Evolutionary conservation across 1,140 invertebrate genomes (phyloP).

Genomic region (Leptinotarsa texana): DNA sequence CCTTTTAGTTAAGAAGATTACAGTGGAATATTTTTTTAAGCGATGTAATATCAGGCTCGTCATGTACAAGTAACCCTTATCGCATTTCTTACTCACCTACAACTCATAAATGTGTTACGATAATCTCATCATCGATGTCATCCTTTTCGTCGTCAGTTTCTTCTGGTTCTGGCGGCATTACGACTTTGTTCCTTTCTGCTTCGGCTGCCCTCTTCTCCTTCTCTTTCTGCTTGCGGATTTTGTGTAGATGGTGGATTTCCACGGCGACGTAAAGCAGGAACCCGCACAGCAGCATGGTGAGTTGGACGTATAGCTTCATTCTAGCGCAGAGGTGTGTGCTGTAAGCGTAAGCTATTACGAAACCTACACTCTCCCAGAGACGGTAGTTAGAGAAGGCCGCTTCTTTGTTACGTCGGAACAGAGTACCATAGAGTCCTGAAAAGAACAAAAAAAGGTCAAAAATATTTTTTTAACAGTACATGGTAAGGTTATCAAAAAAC

Average conservation of each 20-base stretch:
- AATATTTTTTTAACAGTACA: no score
- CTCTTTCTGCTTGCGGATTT: slow-evolving; percentile 68
- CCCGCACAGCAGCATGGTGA: slow-evolving; percentile 77
- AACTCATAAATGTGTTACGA: slow-evolving; percentile 75
- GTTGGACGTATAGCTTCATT: slow-evolving; percentile 88
- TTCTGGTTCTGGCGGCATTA: slow-evolving; percentile 60
- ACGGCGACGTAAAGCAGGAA: slow-evolving; percentile 81
- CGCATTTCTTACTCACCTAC: slow-evolving; percentile 25
- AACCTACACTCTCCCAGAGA: slow-evolving; percentile 91
- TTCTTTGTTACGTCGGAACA: slow-evolving; percentile 91
- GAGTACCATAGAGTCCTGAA: slow-evolving; percentile 86
- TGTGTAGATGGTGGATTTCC: slow-evolving; percentile 80
- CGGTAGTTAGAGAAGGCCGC: slow-evolving; percentile 96
- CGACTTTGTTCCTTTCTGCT: slow-evolving; percentile 39
- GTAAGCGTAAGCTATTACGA: slow-evolving; percentile 89
- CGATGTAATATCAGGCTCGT: no score
- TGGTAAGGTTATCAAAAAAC: no score
- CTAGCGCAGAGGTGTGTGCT: slow-evolving; percentile 85
- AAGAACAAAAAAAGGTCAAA: slow-evolving; percentile 11
- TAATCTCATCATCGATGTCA: slow-evolving; percentile 83
- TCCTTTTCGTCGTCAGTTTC: slow-evolving; percentile 82
- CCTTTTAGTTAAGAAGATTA: no score
- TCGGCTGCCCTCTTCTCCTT: slow-evolving; percentile 71
- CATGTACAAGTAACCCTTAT: no score
- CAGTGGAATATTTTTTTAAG: no score